Base-by-base conservation (phyloP, 2,797 vertebrate species). In the Bovichtus variegatus region DNA sequence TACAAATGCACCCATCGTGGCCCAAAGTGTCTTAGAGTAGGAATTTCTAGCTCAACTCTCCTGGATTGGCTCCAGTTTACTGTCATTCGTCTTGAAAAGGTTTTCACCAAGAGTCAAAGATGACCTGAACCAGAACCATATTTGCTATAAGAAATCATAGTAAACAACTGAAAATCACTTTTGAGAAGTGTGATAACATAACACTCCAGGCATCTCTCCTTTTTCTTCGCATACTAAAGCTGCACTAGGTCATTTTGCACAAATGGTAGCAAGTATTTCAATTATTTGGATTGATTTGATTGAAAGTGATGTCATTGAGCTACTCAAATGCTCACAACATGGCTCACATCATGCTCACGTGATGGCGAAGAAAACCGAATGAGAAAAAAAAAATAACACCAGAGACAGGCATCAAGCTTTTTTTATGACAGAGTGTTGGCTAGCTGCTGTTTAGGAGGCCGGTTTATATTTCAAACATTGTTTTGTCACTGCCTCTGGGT, bases 21-120 rank as follows among this genome's bases (percentile, higher is more conserved):
- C 66, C 77, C 80, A 89, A 86, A 87, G 86, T 90, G 79, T 83
- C 57, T 80, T 16, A 43, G 23, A 88, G 43, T 15, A 53, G 29
- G 27, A 64, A 49, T 74, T 53, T 76, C 53, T 67, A 36, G 12
- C 66, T 66, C 57, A 38, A 8, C 27, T 60, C 13, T 23, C 58
- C 63, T 78, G 65, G 12, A 64, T 21, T 12, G 1, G 73, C 58
- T 63, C 71, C 19, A 46, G 43, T 11, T 67, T 27, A 25, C 31
- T 41, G 27, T 67, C 29, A 40, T 64, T 63, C 23, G 43, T 66
- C 46, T 43, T 15, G 49, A 58, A 49, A 8, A 11, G 7, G 11
- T 40, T 76, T 49, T 65, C 3, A 18, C 21, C 6, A 4, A 31
- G 34, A 55, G 40, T 71, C 47, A 34, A 27, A 73, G 44, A 44